These are phyloP conservation scores for Limnothrissa miodon DNA, from an alignment of 2,113 vertebrate genomes.

Conservation along the genomic window DNA sequence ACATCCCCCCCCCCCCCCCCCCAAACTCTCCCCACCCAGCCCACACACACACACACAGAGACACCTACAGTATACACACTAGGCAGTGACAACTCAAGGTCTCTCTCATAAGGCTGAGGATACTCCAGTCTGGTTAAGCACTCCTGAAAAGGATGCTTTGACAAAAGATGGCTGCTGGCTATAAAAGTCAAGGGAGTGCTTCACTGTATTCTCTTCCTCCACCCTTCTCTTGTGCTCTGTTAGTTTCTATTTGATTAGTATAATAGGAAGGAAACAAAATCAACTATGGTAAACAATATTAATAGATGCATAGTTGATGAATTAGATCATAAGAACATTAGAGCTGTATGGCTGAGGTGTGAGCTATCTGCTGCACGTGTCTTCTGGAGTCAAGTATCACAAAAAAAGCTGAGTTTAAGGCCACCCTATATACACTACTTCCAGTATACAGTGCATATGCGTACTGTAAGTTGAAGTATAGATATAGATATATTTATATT, in stretches of 20 bases:
- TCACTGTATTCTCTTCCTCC: no score
- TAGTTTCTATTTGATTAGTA: not conserved
- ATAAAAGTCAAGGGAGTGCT: not conserved
- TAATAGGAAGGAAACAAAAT: not conserved
- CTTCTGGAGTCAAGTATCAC: not conserved
- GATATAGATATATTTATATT: no score
- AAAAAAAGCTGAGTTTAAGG: no score
- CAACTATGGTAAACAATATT: not conserved
- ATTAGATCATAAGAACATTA: no score
- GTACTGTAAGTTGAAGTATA: no score
- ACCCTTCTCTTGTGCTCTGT: not conserved
- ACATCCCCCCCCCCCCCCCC: no score
- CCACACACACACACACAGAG: not conserved
- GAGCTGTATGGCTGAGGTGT: not conserved
- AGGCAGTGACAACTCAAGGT: not conserved
- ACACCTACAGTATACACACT: constrained; percentile 19
- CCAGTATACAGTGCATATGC: no score
- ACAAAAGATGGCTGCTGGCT: not conserved
- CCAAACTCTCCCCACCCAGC: not conserved
- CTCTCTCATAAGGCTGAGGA: no score
- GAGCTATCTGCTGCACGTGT: not conserved
- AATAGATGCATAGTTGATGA: not conserved
- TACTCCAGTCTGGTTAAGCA: not conserved
- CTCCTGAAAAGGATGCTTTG: no score
- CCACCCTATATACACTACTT: no score